These are phyloP conservation scores for Vipera latastei DNA, from an alignment of 2,797 vertebrate genomes.

Conservation along the genomic window DNA sequence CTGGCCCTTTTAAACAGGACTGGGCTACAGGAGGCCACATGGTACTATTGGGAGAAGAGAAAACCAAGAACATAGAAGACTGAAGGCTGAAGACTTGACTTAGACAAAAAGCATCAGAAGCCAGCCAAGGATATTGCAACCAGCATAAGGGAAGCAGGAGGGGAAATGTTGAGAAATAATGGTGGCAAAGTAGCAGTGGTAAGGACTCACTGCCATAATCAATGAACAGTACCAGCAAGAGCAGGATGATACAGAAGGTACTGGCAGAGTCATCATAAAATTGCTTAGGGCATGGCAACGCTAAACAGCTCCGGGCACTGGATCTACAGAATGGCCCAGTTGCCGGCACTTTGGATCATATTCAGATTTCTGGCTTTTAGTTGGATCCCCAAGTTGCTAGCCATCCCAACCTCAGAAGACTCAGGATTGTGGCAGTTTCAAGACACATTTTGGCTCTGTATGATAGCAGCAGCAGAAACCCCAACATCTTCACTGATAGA, in stretches of 20 bases:
- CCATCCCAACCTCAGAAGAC: neutral
- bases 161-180: neutral
- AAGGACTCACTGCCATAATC: neutral
- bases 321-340: neutral
- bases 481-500: too few relatives aligned
- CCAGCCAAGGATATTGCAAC: neutral
- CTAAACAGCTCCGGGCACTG: neutral
- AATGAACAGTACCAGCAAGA: neutral
- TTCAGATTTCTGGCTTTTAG: neutral
- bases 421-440: neutral
- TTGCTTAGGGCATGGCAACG: neutral
- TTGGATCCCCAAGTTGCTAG: neutral
- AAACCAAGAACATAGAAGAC: neutral
- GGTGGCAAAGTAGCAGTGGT: neutral
- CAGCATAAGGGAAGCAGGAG: neutral
- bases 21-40: neutral
- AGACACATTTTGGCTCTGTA: neutral
- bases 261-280: neutral
- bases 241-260: neutral
- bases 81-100: neutral
- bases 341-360: neutral
- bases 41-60: neutral
- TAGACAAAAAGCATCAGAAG: neutral
- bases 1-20: neutral
- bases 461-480: neutral